Evolutionary conservation across 2,888 invertebrate genomes (phyloP).

Genomic region (Gymnosoma rotundatum): DNA sequence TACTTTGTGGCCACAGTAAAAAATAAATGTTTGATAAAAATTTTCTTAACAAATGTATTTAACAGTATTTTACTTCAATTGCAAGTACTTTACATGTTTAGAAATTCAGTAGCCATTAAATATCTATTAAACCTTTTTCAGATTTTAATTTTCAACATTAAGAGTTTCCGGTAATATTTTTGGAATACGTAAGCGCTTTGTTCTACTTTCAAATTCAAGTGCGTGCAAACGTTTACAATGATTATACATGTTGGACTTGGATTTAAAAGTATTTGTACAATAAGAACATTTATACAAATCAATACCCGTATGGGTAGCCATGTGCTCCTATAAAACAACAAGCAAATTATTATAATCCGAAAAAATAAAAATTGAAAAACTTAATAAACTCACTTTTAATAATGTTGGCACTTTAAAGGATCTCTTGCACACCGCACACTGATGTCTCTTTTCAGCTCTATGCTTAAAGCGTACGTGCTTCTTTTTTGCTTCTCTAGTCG

Average conservation of each 20-base stretch:
- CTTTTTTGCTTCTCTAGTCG: slow-evolving; percentile 47
- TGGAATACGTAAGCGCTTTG: slow-evolving; percentile 26
- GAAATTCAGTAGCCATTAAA: not conserved
- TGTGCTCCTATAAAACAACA: slow-evolving; percentile 76
- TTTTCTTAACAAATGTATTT: too few relatives aligned
- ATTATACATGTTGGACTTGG: slow-evolving; percentile 79
- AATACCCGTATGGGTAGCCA: slow-evolving; percentile 79
- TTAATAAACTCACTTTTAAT: slow-evolving; percentile 67
- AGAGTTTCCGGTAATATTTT: slow-evolving; percentile 1
- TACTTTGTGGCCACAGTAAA: too few relatives aligned
- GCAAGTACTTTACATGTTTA: not conserved
- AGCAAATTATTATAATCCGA: not conserved
- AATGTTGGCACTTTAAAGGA: slow-evolving; percentile 55
- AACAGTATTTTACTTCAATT: not conserved
- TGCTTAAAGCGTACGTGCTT: slow-evolving; percentile 68
- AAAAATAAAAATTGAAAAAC: not conserved
- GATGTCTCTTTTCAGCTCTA: slow-evolving; percentile 53
- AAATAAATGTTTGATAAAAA: too few relatives aligned
- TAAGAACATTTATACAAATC: slow-evolving; percentile 78
- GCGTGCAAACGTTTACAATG: slow-evolving; percentile 79
- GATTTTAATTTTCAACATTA: not conserved
- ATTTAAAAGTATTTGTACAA: slow-evolving; percentile 78
- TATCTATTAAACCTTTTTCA: not conserved
- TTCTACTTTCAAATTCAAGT: slow-evolving; percentile 77
- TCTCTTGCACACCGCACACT: slow-evolving; percentile 68